Evolutionary conservation across 1,140 invertebrate genomes (phyloP).

Genomic region (Papilio polytes): DNA sequence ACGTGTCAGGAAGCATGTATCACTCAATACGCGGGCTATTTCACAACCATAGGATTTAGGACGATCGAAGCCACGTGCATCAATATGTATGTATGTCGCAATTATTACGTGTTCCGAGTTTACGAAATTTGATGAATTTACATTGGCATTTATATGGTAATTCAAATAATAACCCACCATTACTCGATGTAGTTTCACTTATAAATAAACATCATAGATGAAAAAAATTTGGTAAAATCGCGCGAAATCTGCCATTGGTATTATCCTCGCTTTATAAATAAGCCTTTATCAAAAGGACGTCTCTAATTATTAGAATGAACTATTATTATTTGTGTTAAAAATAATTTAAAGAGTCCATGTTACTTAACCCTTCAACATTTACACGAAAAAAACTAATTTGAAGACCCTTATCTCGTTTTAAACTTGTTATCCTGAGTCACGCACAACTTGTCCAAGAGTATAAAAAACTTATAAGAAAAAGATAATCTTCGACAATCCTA

Average conservation of each 20-base stretch:
- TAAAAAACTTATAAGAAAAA: not conserved
- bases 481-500: not conserved
- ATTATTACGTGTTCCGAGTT: constrained; percentile 44
- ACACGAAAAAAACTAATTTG: too few species aligned
- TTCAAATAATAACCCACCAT: constrained; percentile 20
- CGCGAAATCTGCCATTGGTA: not conserved
- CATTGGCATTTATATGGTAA: constrained; percentile 41
- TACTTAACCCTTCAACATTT: too few species aligned
- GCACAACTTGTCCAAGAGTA: not conserved
- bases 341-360: too few species aligned
- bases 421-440: not conserved
- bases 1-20: constrained; percentile 39
- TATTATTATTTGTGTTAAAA: too few species aligned
- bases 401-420: too few species aligned
- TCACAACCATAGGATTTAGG: constrained; percentile 48
- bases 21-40: constrained; percentile 37
- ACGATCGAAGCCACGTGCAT: constrained; percentile 26
- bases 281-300: too few species aligned
- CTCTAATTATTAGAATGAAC: too few species aligned
- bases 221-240: not conserved
- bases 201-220: not conserved
- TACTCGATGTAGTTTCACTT: constrained; percentile 12
- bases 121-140: constrained; percentile 35
- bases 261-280: too few species aligned
- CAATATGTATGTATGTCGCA: constrained; percentile 34